These are phyloP conservation scores for Trogon surrucura DNA, from an alignment of 2,113 vertebrate species.

Conservation along the genomic window DNA sequence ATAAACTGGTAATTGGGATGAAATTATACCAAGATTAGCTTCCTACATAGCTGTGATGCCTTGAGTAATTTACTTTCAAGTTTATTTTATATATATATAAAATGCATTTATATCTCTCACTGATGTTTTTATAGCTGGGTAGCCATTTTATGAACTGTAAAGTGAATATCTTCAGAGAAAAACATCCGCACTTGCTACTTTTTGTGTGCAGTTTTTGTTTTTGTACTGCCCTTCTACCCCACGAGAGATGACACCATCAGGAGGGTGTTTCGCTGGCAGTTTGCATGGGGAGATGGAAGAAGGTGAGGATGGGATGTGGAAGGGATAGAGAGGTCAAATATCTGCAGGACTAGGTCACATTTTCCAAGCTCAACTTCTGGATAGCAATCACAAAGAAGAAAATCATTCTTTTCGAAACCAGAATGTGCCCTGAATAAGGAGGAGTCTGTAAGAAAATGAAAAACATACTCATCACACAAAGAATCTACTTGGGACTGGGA, in stretches of 20 bases:
- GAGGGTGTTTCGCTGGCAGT: not conserved
- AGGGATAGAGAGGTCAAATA: slow-evolving; percentile 11
- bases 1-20: slow-evolving; percentile 17
- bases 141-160: slow-evolving; percentile 16
- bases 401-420: not conserved
- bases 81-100: not conserved
- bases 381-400: not conserved
- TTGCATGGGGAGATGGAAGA: not conserved
- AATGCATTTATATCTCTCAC: not conserved
- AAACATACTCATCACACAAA: not conserved
- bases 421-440: slow-evolving; percentile 22
- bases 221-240: not conserved
- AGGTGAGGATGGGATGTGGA: not conserved
- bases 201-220: not conserved
- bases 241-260: rapidly evolving
- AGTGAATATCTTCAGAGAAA: not conserved
- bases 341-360: slow-evolving; percentile 26
- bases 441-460: not conserved
- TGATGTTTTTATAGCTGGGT: not conserved
- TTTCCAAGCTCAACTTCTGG: not conserved
- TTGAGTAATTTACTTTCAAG: not conserved
- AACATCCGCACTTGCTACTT: not conserved
- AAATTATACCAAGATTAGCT: slow-evolving; percentile 5
- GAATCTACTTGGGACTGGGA: not conserved
- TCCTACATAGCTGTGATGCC: not conserved